phyloP scores from a whole-genome alignment of 2,797 vertebrate genomes.

The Botia almorhae region DNA sequence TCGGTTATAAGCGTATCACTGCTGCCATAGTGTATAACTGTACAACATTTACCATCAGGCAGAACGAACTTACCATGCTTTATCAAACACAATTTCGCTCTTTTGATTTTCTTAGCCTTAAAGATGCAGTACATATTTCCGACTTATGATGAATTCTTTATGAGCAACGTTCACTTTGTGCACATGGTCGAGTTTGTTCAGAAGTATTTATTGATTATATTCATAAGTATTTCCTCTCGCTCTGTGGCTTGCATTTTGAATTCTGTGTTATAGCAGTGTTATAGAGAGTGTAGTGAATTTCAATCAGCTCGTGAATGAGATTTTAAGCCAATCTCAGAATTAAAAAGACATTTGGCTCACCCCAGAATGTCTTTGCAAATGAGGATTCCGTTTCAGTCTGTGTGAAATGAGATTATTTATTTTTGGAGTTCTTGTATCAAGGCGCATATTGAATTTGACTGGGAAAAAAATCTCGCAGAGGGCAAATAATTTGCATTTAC shows the following conservation, averaged over 20 bases:
- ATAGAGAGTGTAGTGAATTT: constrained; percentile 5
- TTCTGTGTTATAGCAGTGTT: neutral
- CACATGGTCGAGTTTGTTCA: neutral
- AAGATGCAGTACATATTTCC: neutral
- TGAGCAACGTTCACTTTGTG: neutral
- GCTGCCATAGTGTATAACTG: constrained; percentile 1
- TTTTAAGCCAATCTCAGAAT: constrained; percentile 30
- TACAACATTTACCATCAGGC: constrained; percentile 8
- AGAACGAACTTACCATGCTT: neutral
- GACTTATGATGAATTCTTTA: neutral
- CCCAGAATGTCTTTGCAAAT: constrained; percentile 22
- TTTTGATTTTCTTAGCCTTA: constrained; percentile 9
- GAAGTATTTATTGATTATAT: constrained; percentile 14
- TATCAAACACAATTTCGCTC: neutral
- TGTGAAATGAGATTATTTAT: constrained; percentile 26
- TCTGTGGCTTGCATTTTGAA: constrained; percentile 13
- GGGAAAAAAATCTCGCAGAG: constrained; percentile 1
- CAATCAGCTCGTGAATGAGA: constrained; percentile 14
- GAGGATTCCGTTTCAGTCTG: constrained; percentile 13
- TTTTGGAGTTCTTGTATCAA: constrained; percentile 30
- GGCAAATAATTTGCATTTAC: constrained; percentile 10
- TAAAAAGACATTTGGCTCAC: constrained; percentile 29
- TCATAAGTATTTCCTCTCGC: constrained; percentile 6
- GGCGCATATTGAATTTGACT: neutral
- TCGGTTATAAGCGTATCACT: constrained; percentile 41